These are phyloP conservation scores for Callospermophilus lateralis DNA, from an alignment of 2,113 vertebrate genomes.

Conservation along the genomic window DNA sequence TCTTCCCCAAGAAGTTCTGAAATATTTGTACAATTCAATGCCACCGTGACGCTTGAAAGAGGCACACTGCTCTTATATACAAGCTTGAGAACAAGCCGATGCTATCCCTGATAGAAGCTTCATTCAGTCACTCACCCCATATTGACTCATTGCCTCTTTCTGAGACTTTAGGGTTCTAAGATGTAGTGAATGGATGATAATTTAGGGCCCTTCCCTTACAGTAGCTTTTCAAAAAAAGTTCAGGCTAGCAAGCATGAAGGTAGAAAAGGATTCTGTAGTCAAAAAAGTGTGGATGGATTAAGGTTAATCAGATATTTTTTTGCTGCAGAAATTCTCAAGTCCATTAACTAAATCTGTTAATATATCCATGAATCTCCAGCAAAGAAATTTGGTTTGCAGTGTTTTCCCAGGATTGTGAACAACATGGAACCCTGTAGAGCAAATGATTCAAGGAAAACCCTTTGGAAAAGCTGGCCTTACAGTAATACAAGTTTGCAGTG, in stretches of 20 bases:
- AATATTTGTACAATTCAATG: neutral
- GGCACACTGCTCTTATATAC: neutral
- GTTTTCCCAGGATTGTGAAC: conserved; percentile 41
- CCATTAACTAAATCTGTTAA: neutral
- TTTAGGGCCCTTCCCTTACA: neutral
- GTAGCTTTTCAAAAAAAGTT: neutral
- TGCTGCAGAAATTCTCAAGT: neutral
- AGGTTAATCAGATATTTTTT: neutral
- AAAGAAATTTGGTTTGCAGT: neutral
- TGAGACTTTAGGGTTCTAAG: conserved; percentile 26
- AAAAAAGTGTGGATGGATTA: neutral
- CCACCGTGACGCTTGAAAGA: neutral
- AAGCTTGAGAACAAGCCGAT: neutral
- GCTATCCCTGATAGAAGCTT: neutral
- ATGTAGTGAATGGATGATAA: neutral
- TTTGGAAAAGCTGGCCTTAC: neutral
- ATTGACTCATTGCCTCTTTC: neutral
- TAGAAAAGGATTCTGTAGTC: neutral
- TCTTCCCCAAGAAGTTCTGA: neutral
- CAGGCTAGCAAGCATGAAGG: neutral
- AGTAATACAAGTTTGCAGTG: neutral
- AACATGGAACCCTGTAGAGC: neutral
- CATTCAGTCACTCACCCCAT: neutral
- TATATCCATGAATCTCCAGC: neutral
- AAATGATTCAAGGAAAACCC: neutral